phyloP scores from a whole-genome alignment of 2,888 invertebrate genomes.

The Hipparchia semele region DNA sequence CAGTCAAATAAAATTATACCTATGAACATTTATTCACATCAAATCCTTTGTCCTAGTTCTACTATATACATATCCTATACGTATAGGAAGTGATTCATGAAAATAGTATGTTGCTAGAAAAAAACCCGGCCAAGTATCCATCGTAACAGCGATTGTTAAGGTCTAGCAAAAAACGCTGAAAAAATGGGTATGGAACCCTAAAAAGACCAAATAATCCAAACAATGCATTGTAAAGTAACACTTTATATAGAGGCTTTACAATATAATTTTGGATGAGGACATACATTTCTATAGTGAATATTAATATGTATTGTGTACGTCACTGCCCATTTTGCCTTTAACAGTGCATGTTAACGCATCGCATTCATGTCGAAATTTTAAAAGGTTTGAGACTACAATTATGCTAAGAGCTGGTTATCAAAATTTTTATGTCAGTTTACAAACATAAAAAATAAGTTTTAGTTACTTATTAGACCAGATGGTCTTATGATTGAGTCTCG shows the following conservation, averaged over 20 bases:
- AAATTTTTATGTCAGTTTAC: neutral
- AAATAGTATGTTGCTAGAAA: slow-evolving; percentile 5
- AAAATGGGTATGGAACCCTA: no score
- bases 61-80: no score
- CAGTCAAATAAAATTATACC: no score
- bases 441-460: no score
- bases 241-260: slow-evolving; percentile 9
- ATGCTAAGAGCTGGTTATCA: slow-evolving; percentile 13
- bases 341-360: slow-evolving; percentile 73
- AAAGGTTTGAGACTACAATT: slow-evolving; percentile 61
- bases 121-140: neutral
- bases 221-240: slow-evolving; percentile 4
- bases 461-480: no score
- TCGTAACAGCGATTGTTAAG: no score
- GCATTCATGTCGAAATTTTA: slow-evolving; percentile 75
- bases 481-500: no score
- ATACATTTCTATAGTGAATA: slow-evolving; percentile 25
- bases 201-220: neutral
- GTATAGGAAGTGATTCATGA: slow-evolving; percentile 6
- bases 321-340: slow-evolving; percentile 22
- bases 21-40: no score
- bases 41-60: no score
- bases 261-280: neutral
- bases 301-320: slow-evolving; percentile 24
- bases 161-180: no score